Evolutionary conservation across 2,113 vertebrate genomes (phyloP).

Genomic region (Agelaius phoeniceus): DNA sequence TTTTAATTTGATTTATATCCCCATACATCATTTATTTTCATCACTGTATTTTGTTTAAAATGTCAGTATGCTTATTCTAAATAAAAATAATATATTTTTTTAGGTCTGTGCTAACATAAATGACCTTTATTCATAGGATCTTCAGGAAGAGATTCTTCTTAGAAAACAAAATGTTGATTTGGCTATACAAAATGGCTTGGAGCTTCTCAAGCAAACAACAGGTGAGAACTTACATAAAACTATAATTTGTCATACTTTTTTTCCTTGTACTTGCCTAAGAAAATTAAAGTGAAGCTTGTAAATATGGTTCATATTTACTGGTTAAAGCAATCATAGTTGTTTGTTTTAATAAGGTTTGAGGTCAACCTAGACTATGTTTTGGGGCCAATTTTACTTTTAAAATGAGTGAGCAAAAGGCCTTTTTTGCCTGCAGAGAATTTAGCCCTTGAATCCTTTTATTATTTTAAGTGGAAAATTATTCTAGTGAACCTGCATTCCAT

Average conservation of each 20-base stretch:
- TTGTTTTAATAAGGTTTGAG: constrained; percentile 20
- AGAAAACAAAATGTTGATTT: constrained; percentile 91
- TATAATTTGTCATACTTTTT: background rate
- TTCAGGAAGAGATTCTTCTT: constrained; percentile 90
- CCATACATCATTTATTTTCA: background rate
- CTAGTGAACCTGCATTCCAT: constrained; percentile 55
- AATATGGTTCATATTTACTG: background rate
- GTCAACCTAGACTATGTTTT: background rate
- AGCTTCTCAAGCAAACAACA: constrained; percentile 96
- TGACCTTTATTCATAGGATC: constrained; percentile 74
- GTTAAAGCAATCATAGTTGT: background rate
- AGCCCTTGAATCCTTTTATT: constrained; percentile 13
- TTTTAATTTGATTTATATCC: constrained; percentile 15
- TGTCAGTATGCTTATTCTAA: background rate
- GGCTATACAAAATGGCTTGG: constrained; percentile 90
- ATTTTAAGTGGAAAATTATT: constrained; percentile 58
- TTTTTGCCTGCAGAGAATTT: background rate
- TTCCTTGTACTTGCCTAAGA: background rate
- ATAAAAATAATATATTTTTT: background rate
- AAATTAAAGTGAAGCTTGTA: background rate
- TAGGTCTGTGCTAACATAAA: background rate
- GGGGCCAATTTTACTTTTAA: background rate
- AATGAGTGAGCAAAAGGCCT: background rate
- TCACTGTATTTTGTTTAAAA: background rate
- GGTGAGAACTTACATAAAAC: constrained; percentile 73